A percentile compares a stretch with the other conserved stretches of the same genome.
phyloP scores from a whole-genome alignment of 1,140 invertebrate genomes.

The Drosophila melanogaster region DNA sequence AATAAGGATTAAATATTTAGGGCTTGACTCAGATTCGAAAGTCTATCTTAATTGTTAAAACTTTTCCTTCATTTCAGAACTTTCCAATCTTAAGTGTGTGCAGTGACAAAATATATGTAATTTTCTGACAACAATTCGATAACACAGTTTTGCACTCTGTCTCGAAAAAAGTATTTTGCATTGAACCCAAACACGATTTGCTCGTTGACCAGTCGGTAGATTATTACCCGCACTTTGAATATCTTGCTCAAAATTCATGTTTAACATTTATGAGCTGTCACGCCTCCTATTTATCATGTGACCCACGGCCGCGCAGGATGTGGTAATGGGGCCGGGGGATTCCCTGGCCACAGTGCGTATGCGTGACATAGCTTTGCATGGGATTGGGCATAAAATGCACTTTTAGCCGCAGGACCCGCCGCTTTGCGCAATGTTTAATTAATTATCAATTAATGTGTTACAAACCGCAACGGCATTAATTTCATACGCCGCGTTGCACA shows the following conservation, averaged over 20 bases:
- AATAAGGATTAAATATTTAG: no score
- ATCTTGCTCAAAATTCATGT: constrained; percentile 24
- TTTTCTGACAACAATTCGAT: constrained; percentile 2
- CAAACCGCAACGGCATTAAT: constrained; percentile 78
- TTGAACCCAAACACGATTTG: not conserved
- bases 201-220: not conserved
- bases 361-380: constrained; percentile 10
- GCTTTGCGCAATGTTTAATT: constrained; percentile 79
- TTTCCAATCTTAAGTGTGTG: not conserved
- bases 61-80: not conserved
- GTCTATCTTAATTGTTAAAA: not conserved
- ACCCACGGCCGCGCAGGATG: not conserved
- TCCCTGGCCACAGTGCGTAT: constrained; percentile 28
- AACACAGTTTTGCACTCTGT: constrained; percentile 22
- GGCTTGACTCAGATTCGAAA: no score
- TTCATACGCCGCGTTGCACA: constrained; percentile 77
- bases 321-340: not conserved
- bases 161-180: constrained; percentile 7
- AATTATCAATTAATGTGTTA: constrained; percentile 82
- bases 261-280: constrained; percentile 55
- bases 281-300: constrained; percentile 26
- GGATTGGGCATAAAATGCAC: constrained; percentile 47
- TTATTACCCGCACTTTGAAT: constrained; percentile 12
- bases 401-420: constrained; percentile 63
- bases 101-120: not conserved